Evolutionary conservation across 2,888 invertebrate species (phyloP), one percentile per base, ranked within the genome.

Genomic region (Mesodorylaimus sp.): DNA sequence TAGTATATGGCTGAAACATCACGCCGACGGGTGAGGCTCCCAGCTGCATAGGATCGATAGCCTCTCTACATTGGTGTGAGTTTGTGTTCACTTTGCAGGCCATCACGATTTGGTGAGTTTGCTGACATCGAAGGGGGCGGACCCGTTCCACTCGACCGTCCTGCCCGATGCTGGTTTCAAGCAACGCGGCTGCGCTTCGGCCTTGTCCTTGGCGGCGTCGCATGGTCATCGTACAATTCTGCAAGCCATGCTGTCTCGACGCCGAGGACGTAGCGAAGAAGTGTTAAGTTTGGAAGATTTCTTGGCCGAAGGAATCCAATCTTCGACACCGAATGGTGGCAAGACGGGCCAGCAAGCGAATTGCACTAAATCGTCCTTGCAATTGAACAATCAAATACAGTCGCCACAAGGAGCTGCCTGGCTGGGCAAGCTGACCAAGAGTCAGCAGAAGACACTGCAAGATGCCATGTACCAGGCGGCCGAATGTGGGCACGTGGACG

Each of bases 391-490:
- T 19, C 26, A 26, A 16, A 16, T n/a, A 16, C 7, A 5, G 3
- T 16, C 5, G 3, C 45, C 13, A n/a, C 45, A 29, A 45, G 19
- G 3, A 5, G 13, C 29, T 3, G 45, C 29, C 48, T 56, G 16
- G 50, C 16, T 7, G 13, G 5, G 25, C 10, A 56, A 56, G 13
- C 52, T 83, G 62, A 83, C 77, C 58, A 86, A 86, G 69, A 75
- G 78, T 29, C 85, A 87, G 70, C 79, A 81, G 56, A 79, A 84
- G 59, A 79, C 82, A 41, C 72, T 87, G 51, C 85, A 87, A 63
- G 87, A 88, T 68, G 86, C 88, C 24, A 83, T 89, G 83, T 89
- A 88, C 65, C 86, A 86, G 64, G 84, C 85, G 53, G 83, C 86
- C 0, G 88, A 88, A 68, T 85, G 83, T 65, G 84, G 85, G 61